Conservation (phyloP, 2,888 invertebrate species). For the Acronicta aceris region DNA sequence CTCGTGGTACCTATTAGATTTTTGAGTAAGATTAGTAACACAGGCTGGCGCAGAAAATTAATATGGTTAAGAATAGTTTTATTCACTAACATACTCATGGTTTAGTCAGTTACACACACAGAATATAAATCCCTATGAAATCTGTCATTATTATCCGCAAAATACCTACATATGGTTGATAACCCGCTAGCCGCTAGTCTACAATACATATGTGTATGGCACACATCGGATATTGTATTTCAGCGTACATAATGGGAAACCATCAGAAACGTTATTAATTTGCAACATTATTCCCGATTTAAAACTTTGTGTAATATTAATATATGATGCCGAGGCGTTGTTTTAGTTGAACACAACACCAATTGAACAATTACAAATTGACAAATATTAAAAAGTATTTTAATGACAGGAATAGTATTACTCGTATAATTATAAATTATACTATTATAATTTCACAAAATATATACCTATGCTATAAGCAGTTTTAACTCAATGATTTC, state of each 20-base stretch:
- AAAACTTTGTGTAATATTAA: not conserved
- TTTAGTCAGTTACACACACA: not conserved
- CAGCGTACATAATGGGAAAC: not conserved
- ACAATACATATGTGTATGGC: not conserved
- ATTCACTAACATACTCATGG: constrained; percentile 5
- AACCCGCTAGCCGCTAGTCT: not conserved
- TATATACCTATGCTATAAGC: too few species aligned
- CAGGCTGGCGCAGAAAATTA: constrained; percentile 53
- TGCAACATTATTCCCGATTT: not conserved
- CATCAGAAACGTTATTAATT: not conserved
- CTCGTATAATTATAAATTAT: too few species aligned
- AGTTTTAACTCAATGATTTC: too few species aligned
- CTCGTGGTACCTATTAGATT: constrained; percentile 59
- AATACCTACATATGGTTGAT: not conserved
- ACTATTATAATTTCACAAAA: too few species aligned
- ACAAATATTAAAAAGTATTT: too few species aligned
- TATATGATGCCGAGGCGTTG: too few species aligned
- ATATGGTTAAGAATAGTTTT: constrained; percentile 30
- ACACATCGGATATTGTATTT: constrained; percentile 8
- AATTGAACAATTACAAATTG: too few species aligned
- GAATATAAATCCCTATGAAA: not conserved
- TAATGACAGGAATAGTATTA: too few species aligned
- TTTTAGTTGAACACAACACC: too few species aligned
- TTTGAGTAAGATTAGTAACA: constrained; percentile 48
- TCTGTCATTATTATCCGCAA: not conserved